Base-by-base conservation (phyloP, 2,888 invertebrate species). In the Lagria hirta region DNA sequence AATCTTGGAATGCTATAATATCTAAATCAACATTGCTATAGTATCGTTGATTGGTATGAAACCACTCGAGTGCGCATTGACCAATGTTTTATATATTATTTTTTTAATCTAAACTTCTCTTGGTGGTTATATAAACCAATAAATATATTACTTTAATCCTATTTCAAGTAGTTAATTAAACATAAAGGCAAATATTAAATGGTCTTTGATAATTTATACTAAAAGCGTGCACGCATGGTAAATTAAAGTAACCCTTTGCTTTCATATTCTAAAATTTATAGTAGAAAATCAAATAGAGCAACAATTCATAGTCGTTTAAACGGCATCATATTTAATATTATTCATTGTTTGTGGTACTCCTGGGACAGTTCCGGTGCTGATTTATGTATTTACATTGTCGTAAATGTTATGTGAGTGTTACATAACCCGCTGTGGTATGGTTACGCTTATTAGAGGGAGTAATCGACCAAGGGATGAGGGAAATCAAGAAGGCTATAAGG, bases 371-470 rank as follows among this genome's bases (percentile, higher is more conserved):
- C 52, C 23, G 37, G 34, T 23, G 46, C 26, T 57, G 58, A 63
- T 61, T 63, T 61, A 63, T 63, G 51, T 60, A 53, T 61, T 60
- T 62, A 54, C 55, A 52, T 54, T 54, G 50, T 45, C 45, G 48
- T 42, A 48, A 50, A 52, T 51, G 34, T 43, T 37, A 27, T 45
- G 43, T 48, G 30, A 32, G 24, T 41, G 22, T 44, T 44, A 37
- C 21, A 40, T 53, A 46, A 49, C 45, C 40, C 40, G 49, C 47
- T 41, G 50, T 40, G 50, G 43, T 48, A n/a, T 28, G 41, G 52
- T 46, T 51, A 50, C 42, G 51, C 51, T 52, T 52, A 55, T 55
- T 56, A 59, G 50, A 51, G 55, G 47, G 50, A 48, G 51, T 54
- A 52, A 54, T 51, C 47, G 52, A 36, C 45, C 44, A 30, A 8